Base-by-base conservation (phyloP, 2,113 vertebrate genomes). In the Tinamus guttatus region DNA sequence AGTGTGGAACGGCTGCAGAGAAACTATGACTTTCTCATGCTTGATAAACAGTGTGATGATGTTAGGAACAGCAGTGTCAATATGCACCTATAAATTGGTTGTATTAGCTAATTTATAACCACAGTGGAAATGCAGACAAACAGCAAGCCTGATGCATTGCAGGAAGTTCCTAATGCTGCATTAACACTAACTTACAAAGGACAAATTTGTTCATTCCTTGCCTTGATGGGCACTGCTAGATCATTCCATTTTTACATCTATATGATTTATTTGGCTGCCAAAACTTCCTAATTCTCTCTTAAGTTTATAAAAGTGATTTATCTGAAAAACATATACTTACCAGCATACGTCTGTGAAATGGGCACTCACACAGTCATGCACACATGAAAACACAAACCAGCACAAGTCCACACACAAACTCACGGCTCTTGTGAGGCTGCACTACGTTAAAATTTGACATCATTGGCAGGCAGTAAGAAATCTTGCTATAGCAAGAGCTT, bases 21-120 rank as follows among this genome's bases (percentile, higher is more conserved):
- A 76, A 94, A 91, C 73, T 9, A 79, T 68, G 67, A 84, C 79
- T 83, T 89, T 93, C 70, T 86, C 59, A 28, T 75, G 83, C 49
- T 97, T 95, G 80, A 84, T 90, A 96, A 96, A 96, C 75, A 92
- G 87, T 81, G 91, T 93, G 91, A 94, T 74, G 71, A 94, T 81
- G 82, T 41, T 95, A 87, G 89, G 80, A 92, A 63, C 27, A 89
- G 56, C 76, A 96, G 89, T 56, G 87, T 70, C 70, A 83, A 75
- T 20, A 75, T 60, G 90, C 89, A 92, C 75, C 77, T 94, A 90
- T 80, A 94, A 96, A 91, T 75, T 87, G 54, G 41, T n/a, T 73
- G 56, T 67, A 94, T 77, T 76, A 88, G 56, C 52, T 95, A 81
- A 76, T 88, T 89, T 88, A 81, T 64, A 93, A 86, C 34, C 49